A percentile compares a stretch with the other conserved stretches of the same genome.
Evolutionary conservation across 2,888 invertebrate species (phyloP).

Genomic region (Drosophila seclusa): DNA sequence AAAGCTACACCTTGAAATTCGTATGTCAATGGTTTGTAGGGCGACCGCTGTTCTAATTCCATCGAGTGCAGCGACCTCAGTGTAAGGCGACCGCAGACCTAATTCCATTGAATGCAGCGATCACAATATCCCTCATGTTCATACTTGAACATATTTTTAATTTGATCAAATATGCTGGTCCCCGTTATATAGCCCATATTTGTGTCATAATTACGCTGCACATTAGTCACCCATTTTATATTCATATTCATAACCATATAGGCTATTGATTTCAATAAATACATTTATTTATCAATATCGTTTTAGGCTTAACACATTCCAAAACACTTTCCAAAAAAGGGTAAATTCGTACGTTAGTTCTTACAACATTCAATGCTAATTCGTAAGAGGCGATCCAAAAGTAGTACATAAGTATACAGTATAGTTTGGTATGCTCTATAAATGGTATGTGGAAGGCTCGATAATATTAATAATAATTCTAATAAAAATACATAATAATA

Average conservation of each 20-base stretch:
- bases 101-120: too few relatives aligned
- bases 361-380: slow-evolving; percentile 62
- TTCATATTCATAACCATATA: background rate
- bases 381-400: slow-evolving; percentile 2
- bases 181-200: background rate
- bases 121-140: too few relatives aligned
- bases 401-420: slow-evolving; percentile 5
- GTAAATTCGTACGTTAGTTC: slow-evolving; percentile 68
- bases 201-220: background rate
- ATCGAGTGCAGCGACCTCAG: too few relatives aligned
- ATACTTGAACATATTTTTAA: too few relatives aligned
- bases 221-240: background rate
- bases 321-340: slow-evolving; percentile 43
- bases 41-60: too few relatives aligned
- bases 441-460: slow-evolving; percentile 21
- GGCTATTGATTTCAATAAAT: slow-evolving; percentile 16
- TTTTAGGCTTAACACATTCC: slow-evolving; percentile 9
- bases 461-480: slow-evolving; percentile 10
- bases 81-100: too few relatives aligned
- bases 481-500: slow-evolving; percentile 5
- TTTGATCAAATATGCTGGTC: background rate
- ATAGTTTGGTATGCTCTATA: slow-evolving; percentile 35
- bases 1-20: slow-evolving; percentile 64
- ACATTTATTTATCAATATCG: slow-evolving; percentile 22
- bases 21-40: slow-evolving; percentile 21